Evolutionary conservation across 2,888 invertebrate species (phyloP).

Genomic region (Caenorhabditis wallacei): DNA sequence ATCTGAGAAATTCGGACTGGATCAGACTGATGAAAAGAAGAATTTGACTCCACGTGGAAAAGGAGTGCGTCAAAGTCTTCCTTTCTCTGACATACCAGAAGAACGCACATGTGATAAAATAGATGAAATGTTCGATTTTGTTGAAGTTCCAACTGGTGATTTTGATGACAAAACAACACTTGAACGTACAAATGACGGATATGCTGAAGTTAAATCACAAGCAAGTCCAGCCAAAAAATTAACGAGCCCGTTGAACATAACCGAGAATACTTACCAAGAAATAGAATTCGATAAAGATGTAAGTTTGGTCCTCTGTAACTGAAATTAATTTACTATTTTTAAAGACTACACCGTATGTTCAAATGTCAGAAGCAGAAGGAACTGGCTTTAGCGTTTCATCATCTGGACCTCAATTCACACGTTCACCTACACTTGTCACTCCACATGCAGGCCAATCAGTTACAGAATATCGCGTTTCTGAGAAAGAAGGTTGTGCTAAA

Average conservation of each 20-base stretch:
- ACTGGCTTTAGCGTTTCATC: conserved; percentile 42
- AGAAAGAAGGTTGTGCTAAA: conserved; percentile 54
- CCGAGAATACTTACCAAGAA: conserved; percentile 54
- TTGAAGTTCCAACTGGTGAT: conserved; percentile 62
- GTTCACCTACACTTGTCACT: conserved; percentile 62
- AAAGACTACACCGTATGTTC: conserved; percentile 45
- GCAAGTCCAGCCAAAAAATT: conserved; percentile 16
- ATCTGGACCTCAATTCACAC: conserved; percentile 56
- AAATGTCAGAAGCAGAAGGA: conserved; percentile 57
- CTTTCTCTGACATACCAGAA: conserved; percentile 66
- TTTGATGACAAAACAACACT: conserved; percentile 52
- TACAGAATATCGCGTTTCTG: conserved; percentile 64
- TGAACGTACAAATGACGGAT: conserved; percentile 42
- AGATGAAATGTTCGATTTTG: conserved; percentile 70
- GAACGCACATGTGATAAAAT: conserved; percentile 66
- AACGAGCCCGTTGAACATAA: conserved; percentile 5
- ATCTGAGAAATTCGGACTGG: not conserved
- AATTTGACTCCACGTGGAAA: conserved; percentile 18
- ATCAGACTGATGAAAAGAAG: conserved; percentile 48
- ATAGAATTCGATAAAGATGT: conserved; percentile 56
- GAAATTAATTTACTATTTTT: not conserved
- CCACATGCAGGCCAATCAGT: conserved; percentile 67
- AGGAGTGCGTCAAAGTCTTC: conserved; percentile 42
- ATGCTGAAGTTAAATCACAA: conserved; percentile 39
- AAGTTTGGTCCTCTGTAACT: not conserved